phyloP scores from a whole-genome alignment of 2,888 invertebrate species.

The Spatulosminthurus flaviceps region DNA sequence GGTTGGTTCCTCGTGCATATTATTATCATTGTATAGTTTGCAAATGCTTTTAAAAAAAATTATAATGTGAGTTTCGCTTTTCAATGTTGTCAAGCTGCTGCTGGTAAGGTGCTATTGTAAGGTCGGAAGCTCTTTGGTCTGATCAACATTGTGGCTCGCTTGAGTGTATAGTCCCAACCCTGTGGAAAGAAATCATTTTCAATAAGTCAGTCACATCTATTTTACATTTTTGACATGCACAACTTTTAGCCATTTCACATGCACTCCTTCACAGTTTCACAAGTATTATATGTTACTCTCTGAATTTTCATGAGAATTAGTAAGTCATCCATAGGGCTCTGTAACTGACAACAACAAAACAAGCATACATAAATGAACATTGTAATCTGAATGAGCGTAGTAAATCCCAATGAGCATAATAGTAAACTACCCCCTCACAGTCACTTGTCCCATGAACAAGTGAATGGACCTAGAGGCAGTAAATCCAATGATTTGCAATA shows the following conservation, averaged over 20 bases:
- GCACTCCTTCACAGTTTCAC: no score
- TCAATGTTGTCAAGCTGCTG: constrained; percentile 26
- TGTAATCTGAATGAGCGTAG: no score
- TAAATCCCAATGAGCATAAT: no score
- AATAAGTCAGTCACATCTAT: background rate
- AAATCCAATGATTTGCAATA: constrained; percentile 1
- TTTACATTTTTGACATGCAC: background rate
- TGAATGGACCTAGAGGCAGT: background rate
- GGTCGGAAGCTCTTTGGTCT: constrained; percentile 75
- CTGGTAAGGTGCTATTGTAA: constrained; percentile 49
- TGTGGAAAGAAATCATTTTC: constrained; percentile 37
- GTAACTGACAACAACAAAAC: no score
- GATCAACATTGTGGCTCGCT: constrained; percentile 91
- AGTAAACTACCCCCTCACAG: no score
- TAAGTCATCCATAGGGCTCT: no score
- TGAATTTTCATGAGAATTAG: no score
- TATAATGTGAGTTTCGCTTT: constrained; percentile 36
- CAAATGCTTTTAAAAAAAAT: constrained; percentile 21
- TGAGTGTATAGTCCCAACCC: constrained; percentile 92
- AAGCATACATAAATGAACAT: no score
- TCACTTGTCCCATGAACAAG: background rate
- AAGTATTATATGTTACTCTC: no score
- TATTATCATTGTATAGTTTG: constrained; percentile 30
- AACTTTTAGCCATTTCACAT: background rate
- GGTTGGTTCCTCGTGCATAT: constrained; percentile 22